Percentiles rank a stretch among this genome's conserved stretches.
phyloP scores from a whole-genome alignment of 92 coral and sea anemone species.

The Montipora capitata region DNA sequence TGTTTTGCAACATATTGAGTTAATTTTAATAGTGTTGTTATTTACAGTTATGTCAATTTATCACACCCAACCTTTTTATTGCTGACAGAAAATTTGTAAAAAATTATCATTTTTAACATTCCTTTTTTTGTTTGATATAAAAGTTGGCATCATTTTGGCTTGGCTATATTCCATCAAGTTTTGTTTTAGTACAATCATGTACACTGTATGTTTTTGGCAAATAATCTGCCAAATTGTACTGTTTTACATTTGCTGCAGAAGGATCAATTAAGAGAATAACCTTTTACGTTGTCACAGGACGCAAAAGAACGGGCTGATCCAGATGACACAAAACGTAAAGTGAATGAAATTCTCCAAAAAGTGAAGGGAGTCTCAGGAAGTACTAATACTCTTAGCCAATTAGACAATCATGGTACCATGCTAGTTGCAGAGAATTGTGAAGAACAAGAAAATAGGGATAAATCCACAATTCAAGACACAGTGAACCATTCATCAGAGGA shows the following conservation, averaged over 20 bases:
- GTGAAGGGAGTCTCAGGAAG: slow-evolving; percentile 88
- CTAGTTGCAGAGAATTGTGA: neutral
- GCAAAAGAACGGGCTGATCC: slow-evolving; percentile 72
- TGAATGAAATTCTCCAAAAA: slow-evolving; percentile 92
- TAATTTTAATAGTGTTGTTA: too few species aligned
- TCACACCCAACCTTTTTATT: too few species aligned
- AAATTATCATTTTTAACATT: too few species aligned
- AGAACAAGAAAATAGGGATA: slow-evolving; percentile 11
- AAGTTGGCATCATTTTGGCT: too few species aligned
- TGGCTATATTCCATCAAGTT: neutral
- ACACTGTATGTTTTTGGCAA: too few species aligned
- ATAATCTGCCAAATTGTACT: too few species aligned
- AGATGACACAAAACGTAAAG: slow-evolving; percentile 86
- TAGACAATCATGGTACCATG: neutral
- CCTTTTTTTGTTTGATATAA: too few species aligned
- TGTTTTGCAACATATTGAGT: neutral
- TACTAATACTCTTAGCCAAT: slow-evolving; percentile 9
- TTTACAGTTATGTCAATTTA: too few species aligned
- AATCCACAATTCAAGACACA: neutral
- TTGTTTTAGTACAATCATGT: too few species aligned
- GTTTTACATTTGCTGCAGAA: neutral
- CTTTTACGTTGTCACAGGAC: slow-evolving; percentile 62
- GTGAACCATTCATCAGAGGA: slow-evolving; percentile 1
- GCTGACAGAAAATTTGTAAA: too few species aligned
- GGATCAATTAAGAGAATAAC: neutral